phyloP scores from a whole-genome alignment of 1,140 invertebrate species.

The Rhagoletis zephyria region DNA sequence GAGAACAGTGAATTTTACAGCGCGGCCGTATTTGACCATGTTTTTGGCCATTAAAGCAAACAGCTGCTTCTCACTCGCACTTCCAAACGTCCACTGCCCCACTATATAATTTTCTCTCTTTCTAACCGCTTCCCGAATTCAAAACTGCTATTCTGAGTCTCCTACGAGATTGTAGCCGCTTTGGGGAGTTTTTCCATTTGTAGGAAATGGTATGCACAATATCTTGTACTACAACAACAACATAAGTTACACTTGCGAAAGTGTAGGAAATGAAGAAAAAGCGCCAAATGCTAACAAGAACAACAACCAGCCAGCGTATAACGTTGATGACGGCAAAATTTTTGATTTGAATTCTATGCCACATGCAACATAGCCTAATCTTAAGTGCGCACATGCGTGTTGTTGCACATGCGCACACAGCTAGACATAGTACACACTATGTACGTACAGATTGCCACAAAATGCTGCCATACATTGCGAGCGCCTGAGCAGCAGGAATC shows the following conservation, averaged over 20 bases:
- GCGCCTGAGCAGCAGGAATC: constrained; percentile 19
- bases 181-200: neutral
- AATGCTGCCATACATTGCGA: neutral
- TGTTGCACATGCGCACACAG: neutral
- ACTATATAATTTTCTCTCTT: neutral
- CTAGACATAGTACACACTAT: no score
- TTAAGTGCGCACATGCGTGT: constrained; percentile 48
- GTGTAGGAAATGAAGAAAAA: neutral
- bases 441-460: neutral
- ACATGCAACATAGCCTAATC: constrained; percentile 47
- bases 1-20: constrained; percentile 54
- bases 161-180: neutral
- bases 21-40: constrained; percentile 1
- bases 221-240: neutral
- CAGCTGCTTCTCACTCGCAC: neutral
- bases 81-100: neutral
- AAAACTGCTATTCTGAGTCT: neutral
- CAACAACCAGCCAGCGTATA: neutral
- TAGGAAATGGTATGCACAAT: neutral
- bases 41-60: constrained; percentile 18
- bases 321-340: neutral
- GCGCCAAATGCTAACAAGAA: neutral
- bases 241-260: neutral
- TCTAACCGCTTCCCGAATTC: neutral
- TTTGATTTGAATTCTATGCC: constrained; percentile 31